These are phyloP conservation scores for Myripristis murdjan DNA, from an alignment of 2,797 vertebrate species.

Conservation along the genomic window DNA sequence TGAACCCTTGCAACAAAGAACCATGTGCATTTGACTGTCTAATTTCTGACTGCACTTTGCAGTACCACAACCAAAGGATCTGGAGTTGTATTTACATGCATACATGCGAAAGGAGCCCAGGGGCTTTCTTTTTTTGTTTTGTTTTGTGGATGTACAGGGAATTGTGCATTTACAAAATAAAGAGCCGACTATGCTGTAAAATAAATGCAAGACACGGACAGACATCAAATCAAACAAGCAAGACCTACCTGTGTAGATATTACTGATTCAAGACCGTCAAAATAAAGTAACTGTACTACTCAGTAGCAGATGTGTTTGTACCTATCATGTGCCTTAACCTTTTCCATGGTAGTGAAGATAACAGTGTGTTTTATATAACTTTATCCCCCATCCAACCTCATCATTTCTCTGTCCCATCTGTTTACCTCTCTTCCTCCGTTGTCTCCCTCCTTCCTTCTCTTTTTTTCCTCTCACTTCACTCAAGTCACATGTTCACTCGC, in stretches of 20 bases:
- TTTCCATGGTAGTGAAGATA: conserved; percentile 94
- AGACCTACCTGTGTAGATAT: conserved; percentile 86
- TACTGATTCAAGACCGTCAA: conserved; percentile 82
- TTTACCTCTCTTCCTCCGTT: conserved; percentile 8
- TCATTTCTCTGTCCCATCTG: conserved; percentile 41
- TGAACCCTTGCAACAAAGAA: conserved; percentile 57
- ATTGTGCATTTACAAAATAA: conserved; percentile 72
- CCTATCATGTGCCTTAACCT: conserved; percentile 99
- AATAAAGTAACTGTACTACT: conserved; percentile 89
- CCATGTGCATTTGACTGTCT: conserved; percentile 65
- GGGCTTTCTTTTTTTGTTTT: conserved; percentile 2
- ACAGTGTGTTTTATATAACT: conserved; percentile 90
- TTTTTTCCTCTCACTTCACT: conserved; percentile 19
- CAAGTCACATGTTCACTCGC: conserved; percentile 60
- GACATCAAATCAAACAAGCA: conserved; percentile 67
- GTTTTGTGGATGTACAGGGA: conserved; percentile 64
- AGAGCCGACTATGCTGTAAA: conserved; percentile 66
- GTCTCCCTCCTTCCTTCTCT: conserved; percentile 46
- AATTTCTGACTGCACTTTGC: conserved; percentile 76
- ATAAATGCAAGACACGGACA: conserved; percentile 58
- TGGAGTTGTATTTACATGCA: conserved; percentile 65
- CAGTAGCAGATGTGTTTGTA: conserved; percentile 96
- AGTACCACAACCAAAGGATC: conserved; percentile 85
- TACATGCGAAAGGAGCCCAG: conserved; percentile 26
- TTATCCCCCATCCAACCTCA: conserved; percentile 73